These are phyloP conservation scores for Phrynocephalus forsythii DNA, from an alignment of 2,797 vertebrate genomes.

Conservation along the genomic window DNA sequence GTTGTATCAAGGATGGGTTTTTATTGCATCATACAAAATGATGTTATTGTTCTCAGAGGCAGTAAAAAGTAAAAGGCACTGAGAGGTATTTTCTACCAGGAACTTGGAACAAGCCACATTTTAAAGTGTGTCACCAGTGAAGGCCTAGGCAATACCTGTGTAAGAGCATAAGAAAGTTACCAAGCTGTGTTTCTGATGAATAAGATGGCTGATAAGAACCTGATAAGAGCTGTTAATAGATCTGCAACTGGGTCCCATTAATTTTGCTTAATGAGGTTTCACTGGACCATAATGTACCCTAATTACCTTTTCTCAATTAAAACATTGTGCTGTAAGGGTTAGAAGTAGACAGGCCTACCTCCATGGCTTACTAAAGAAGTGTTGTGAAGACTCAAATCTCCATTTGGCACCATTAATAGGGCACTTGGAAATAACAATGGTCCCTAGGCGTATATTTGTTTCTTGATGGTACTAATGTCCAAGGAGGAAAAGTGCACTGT, in stretches of 20 bases:
- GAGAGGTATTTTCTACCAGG: not conserved
- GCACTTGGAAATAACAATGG: too few species aligned
- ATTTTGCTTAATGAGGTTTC: not conserved
- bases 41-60: not conserved
- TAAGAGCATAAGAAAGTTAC: too few species aligned
- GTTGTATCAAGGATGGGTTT: not conserved
- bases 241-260: not conserved
- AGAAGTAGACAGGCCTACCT: too few species aligned
- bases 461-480: too few species aligned
- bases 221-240: not conserved
- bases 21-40: rapidly evolving
- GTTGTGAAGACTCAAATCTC: not conserved
- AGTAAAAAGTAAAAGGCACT: not conserved
- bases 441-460: too few species aligned
- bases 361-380: not conserved
- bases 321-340: not conserved
- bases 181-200: not conserved
- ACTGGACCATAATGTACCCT: not conserved
- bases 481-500: too few species aligned
- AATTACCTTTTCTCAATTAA: not conserved
- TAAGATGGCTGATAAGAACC: not conserved
- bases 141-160: too few species aligned
- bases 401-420: not conserved
- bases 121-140: conserved; percentile 2
- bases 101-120: not conserved